Conservation (phyloP, 2,797 vertebrate species). For the Myoxocephalus aenaeus region DNA sequence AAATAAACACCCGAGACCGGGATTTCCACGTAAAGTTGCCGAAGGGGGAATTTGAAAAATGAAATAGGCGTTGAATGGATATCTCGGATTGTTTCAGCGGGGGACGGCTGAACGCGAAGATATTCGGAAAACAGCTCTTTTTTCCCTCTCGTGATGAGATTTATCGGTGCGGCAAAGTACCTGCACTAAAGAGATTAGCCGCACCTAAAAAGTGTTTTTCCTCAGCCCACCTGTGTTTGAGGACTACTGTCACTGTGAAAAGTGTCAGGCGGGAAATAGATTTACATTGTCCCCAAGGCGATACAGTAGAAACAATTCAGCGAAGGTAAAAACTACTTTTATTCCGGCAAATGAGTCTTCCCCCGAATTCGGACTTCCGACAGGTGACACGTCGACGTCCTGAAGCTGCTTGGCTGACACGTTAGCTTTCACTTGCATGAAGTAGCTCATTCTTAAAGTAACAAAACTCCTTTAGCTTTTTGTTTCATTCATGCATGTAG, state of each 20-base stretch:
- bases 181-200: slow-evolving; percentile 33
- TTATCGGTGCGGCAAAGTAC: slow-evolving; percentile 22
- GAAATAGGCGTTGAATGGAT: slow-evolving; percentile 33
- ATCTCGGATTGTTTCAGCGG: slow-evolving; percentile 44
- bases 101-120: slow-evolving; percentile 15
- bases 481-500: slow-evolving; percentile 55
- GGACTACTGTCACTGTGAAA: not conserved
- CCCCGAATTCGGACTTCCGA: slow-evolving; percentile 4
- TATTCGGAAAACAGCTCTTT: slow-evolving; percentile 34
- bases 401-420: not conserved
- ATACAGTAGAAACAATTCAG: slow-evolving; percentile 11
- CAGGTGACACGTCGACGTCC: slow-evolving; percentile 5
- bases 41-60: slow-evolving; percentile 28
- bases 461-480: slow-evolving; percentile 21
- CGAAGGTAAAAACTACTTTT: not conserved
- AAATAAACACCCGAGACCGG: slow-evolving; percentile 44
- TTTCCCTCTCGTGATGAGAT: slow-evolving; percentile 38
- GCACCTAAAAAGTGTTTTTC: slow-evolving; percentile 7
- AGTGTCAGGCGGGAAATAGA: slow-evolving; percentile 25
- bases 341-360: slow-evolving; percentile 10
- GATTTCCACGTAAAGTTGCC: slow-evolving; percentile 40
- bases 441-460: not conserved
- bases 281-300: not conserved
- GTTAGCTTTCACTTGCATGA: slow-evolving; percentile 17
- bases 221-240: slow-evolving; percentile 28